Evolutionary conservation across 2,113 vertebrate species (phyloP).

Genomic region (Hipposideros armiger): DNA sequence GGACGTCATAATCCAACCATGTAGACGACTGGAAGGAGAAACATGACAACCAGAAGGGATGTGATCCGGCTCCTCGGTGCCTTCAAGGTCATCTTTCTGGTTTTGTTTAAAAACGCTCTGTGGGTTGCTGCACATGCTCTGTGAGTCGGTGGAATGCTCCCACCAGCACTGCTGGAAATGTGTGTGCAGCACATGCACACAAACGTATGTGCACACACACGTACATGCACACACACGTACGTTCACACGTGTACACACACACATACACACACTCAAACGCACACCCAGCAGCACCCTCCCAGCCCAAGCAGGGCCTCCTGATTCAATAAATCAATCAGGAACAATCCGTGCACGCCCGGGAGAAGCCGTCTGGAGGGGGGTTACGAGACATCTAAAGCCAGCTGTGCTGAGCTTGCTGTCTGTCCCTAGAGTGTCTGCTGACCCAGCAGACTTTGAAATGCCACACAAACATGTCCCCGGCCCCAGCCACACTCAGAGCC

Average conservation of each 20-base stretch:
- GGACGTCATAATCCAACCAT: neutral
- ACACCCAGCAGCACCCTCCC: neutral
- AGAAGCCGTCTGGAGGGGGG: neutral
- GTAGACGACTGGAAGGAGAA: neutral
- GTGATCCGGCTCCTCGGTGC: neutral
- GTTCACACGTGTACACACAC: neutral
- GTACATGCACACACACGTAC: neutral
- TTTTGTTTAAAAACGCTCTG: constrained; percentile 61
- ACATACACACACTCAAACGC: neutral
- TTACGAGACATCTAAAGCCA: neutral
- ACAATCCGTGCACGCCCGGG: neutral
- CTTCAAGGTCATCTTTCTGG: constrained; percentile 55
- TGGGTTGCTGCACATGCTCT: neutral
- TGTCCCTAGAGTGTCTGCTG: neutral
- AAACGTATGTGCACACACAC: too few species aligned
- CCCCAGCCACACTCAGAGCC: neutral
- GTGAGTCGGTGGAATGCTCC: neutral
- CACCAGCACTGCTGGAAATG: neutral
- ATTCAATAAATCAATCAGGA: neutral
- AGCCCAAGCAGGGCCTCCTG: neutral
- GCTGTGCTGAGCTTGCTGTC: constrained; percentile 33
- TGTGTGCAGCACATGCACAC: fast-evolving
- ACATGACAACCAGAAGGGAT: neutral
- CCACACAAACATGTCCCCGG: neutral
- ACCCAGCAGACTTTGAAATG: neutral